phyloP scores from a whole-genome alignment of 2,888 invertebrate genomes.

The Pheosia tremula region DNA sequence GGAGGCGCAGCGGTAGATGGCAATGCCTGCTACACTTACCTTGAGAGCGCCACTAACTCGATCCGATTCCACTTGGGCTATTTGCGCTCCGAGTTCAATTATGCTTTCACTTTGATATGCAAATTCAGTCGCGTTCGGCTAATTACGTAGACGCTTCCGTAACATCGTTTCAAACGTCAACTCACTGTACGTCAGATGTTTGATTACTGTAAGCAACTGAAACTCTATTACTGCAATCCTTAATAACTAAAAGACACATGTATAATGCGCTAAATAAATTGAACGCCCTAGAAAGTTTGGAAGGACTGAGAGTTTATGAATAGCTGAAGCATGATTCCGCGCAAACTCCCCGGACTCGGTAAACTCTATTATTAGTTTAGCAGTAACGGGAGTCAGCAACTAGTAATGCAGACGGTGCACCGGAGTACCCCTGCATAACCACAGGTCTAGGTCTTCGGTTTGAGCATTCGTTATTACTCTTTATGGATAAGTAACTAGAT shows the following conservation, averaged over 20 bases:
- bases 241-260: background rate
- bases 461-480: constrained; percentile 37
- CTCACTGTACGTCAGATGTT: constrained; percentile 41
- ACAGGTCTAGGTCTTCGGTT: constrained; percentile 47
- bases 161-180: constrained; percentile 69
- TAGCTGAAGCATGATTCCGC: constrained; percentile 49
- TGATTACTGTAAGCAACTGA: background rate
- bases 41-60: constrained; percentile 74
- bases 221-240: background rate
- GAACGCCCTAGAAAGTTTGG: constrained; percentile 19
- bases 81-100: constrained; percentile 80
- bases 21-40: constrained; percentile 65
- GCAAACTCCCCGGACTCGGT: constrained; percentile 48
- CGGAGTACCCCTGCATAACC: constrained; percentile 46
- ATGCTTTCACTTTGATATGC: constrained; percentile 81
- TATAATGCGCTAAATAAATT: background rate
- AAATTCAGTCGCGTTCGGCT: constrained; percentile 78
- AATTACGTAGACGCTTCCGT: constrained; percentile 77
- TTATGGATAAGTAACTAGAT: constrained; percentile 22
- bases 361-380: constrained; percentile 70
- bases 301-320: constrained; percentile 13
- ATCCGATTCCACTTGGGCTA: constrained; percentile 80
- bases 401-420: constrained; percentile 49
- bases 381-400: constrained; percentile 52
- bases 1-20: constrained; percentile 25